Percentiles rank a stretch among this genome's conserved stretches.
Conservation (phyloP, 2,797 vertebrate genomes). For the Chaunax sp. region DNA sequence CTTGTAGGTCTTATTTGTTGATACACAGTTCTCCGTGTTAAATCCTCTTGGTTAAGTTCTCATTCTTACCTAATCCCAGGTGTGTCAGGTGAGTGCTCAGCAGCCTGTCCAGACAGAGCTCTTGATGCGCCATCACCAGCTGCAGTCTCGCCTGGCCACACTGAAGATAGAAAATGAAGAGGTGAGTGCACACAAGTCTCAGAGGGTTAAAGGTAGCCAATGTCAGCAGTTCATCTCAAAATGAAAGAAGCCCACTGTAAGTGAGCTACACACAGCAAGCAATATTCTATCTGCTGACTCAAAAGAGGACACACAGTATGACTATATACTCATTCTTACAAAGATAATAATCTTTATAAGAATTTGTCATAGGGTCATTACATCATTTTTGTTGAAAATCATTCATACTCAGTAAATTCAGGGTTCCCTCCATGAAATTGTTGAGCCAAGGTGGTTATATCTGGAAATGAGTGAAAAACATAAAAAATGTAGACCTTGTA, state of each 20-base stretch:
- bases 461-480: too few relatives aligned
- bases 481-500: too few relatives aligned
- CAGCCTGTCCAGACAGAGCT: conserved; percentile 97
- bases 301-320: background rate
- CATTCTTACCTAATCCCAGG: conserved; percentile 78
- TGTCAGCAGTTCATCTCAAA: conserved; percentile 28
- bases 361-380: too few relatives aligned
- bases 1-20: background rate
- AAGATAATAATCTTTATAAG: background rate
- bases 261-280: background rate
- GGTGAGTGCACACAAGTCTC: conserved; percentile 78
- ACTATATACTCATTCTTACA: background rate
- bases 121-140: conserved; percentile 97
- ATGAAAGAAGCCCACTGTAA: conserved; percentile 1
- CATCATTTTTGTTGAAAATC: background rate
- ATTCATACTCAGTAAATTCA: background rate
- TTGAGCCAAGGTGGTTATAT: background rate
- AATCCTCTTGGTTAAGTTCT: conserved; percentile 15
- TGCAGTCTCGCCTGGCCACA: conserved; percentile 96
- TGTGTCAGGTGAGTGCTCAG: conserved; percentile 97
- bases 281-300: conserved; percentile 3
- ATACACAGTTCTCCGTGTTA: background rate
- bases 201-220: background rate
- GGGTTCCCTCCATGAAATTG: background rate
- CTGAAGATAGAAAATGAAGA: conserved; percentile 99